Percentiles rank a stretch among this genome's conserved stretches.
phyloP scores from a whole-genome alignment of 2,113 vertebrate genomes.

The Esox niger region DNA sequence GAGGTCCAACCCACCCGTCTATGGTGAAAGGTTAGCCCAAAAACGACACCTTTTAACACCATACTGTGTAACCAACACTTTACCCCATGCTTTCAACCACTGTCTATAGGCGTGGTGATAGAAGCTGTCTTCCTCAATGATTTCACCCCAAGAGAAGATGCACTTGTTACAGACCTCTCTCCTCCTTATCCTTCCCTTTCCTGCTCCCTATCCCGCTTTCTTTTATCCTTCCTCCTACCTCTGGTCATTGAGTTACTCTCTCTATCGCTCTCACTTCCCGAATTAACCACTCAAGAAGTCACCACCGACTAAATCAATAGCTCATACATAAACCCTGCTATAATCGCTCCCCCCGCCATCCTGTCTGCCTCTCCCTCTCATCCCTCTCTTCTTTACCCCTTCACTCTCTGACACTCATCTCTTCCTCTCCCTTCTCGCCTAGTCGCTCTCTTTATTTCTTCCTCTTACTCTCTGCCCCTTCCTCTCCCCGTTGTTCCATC shows the following conservation, averaged over 20 bases:
- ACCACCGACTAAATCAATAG: constrained; percentile 83
- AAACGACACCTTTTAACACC: neutral
- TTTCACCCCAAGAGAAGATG: constrained; percentile 37
- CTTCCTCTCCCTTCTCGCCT: constrained; percentile 14
- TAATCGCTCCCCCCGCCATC: constrained; percentile 74
- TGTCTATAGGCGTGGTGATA: neutral
- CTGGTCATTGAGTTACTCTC: constrained; percentile 76
- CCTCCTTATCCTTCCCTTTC: constrained; percentile 36
- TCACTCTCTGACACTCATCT: constrained; percentile 28
- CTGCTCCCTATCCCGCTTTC: constrained; percentile 40
- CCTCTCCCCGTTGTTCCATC: constrained; percentile 6
- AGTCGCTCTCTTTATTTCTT: constrained; percentile 15
- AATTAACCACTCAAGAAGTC: constrained; percentile 86
- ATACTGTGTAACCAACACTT: neutral
- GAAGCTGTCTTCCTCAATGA: neutral
- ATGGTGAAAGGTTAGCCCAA: neutral
- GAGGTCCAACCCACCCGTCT: too few relatives aligned
- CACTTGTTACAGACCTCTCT: constrained; percentile 26
- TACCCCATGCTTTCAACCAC: neutral
- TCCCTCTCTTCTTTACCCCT: constrained; percentile 22
- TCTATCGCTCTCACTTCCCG: constrained; percentile 81
- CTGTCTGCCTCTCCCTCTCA: constrained; percentile 58
- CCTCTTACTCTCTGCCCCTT: neutral
- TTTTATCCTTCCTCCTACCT: constrained; percentile 53
- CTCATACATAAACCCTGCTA: constrained; percentile 84